Evolutionary conservation across 2,113 vertebrate genomes (phyloP).

Genomic region (Notarius lentiginosus): DNA sequence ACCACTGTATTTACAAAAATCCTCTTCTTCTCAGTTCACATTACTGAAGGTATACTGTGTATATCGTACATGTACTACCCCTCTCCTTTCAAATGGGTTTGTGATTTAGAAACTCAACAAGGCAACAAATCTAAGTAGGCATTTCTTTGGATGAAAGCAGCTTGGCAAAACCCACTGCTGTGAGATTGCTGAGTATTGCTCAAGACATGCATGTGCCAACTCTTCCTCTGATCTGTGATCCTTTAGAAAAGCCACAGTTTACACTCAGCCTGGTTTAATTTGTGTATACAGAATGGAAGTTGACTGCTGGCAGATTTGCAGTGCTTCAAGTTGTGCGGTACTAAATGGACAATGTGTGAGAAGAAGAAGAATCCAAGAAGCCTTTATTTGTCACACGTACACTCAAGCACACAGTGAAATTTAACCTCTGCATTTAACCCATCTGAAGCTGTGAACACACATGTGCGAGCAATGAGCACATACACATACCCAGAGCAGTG

Average conservation of each 20-base stretch:
- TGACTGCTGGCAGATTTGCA: conserved; percentile 19
- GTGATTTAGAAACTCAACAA: conserved; percentile 40
- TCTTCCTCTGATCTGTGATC: conserved; percentile 7
- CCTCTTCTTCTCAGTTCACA: neutral
- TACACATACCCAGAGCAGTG: no score
- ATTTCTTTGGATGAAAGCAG: conserved; percentile 60
- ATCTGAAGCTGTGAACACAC: no score
- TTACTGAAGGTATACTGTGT: neutral
- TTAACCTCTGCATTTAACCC: no score
- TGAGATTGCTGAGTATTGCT: conserved; percentile 41
- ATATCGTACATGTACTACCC: neutral
- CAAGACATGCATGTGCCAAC: conserved; percentile 22
- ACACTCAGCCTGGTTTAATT: conserved; percentile 28
- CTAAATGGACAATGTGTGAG: neutral
- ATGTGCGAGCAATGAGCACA: no score
- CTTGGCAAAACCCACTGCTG: conserved; percentile 57
- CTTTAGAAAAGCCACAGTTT: conserved; percentile 40
- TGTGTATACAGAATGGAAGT: conserved; percentile 32
- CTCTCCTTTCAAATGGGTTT: conserved; percentile 53
- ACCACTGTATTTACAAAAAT: neutral
- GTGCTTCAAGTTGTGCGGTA: neutral
- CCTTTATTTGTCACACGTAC: no score
- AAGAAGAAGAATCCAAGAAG: no score
- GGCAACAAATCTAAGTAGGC: conserved; percentile 62
- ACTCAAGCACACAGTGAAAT: no score